Conservation (phyloP, 2,113 vertebrate species). For the Poecile atricapillus region DNA sequence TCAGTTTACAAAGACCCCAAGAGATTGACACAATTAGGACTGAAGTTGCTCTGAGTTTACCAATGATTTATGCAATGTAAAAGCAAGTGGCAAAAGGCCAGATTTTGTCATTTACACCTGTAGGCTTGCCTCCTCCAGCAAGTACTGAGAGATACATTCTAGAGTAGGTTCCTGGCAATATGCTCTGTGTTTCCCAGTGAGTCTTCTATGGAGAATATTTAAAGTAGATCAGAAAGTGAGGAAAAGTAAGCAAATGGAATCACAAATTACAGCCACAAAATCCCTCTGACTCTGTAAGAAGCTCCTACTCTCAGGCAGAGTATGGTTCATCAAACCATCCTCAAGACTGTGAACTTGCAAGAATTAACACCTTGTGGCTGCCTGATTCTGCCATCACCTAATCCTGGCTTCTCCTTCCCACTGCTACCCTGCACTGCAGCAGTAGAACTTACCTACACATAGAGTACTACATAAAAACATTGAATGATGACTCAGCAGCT, state of each 20-base stretch:
- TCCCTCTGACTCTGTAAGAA: background rate
- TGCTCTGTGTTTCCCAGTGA: fast-evolving
- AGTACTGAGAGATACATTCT: background rate
- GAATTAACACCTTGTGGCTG: background rate
- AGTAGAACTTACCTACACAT: background rate
- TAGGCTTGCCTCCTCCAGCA: background rate
- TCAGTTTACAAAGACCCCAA: background rate
- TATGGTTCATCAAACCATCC: background rate
- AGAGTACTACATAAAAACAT: background rate
- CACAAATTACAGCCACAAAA: background rate
- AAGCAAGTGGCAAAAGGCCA: background rate
- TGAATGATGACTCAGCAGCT: background rate
- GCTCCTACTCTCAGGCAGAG: background rate
- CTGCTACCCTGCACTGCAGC: background rate
- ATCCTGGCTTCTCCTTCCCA: background rate
- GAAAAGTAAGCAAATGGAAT: background rate
- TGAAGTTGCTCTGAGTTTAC: background rate
- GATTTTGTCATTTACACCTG: background rate
- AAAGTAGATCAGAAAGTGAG: background rate
- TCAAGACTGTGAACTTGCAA: background rate
- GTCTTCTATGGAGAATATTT: background rate
- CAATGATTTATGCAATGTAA: background rate
- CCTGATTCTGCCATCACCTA: background rate
- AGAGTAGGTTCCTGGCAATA: background rate
- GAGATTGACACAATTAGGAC: background rate